Evolutionary conservation across 2,113 vertebrate genomes (phyloP).

Genomic region (Macaca mulatta): DNA sequence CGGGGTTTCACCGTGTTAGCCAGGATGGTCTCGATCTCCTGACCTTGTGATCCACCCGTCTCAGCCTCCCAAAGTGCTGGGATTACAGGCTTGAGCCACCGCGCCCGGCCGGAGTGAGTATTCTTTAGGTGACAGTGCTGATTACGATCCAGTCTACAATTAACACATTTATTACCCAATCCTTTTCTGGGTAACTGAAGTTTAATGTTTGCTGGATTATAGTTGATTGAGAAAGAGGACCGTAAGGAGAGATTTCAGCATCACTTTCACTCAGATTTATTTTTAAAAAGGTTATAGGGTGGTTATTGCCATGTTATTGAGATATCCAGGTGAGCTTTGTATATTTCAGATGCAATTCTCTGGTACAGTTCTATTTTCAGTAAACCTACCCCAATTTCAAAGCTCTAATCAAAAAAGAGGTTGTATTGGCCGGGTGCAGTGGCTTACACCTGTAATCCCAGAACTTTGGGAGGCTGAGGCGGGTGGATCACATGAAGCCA

Average conservation of each 20-base stretch:
- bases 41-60: too few relatives aligned
- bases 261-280: neutral
- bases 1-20: too few relatives aligned
- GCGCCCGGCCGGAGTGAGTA: neutral
- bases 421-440: neutral
- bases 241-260: neutral
- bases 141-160: neutral
- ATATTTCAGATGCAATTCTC: slow-evolving; percentile 10
- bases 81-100: too few relatives aligned
- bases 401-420: neutral
- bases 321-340: neutral
- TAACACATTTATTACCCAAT: slow-evolving; percentile 22
- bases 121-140: neutral
- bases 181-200: slow-evolving; percentile 32
- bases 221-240: slow-evolving; percentile 38
- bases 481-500: too few relatives aligned
- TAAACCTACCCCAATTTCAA: neutral
- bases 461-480: too few relatives aligned
- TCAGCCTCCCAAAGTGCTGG: too few relatives aligned
- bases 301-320: neutral
- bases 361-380: neutral
- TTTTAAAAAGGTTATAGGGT: neutral
- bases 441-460: too few relatives aligned
- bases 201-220: neutral
- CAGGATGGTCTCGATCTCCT: too few relatives aligned